Evolutionary conservation across 1,140 invertebrate genomes (phyloP).

Genomic region (Habropoda laboriosa): DNA sequence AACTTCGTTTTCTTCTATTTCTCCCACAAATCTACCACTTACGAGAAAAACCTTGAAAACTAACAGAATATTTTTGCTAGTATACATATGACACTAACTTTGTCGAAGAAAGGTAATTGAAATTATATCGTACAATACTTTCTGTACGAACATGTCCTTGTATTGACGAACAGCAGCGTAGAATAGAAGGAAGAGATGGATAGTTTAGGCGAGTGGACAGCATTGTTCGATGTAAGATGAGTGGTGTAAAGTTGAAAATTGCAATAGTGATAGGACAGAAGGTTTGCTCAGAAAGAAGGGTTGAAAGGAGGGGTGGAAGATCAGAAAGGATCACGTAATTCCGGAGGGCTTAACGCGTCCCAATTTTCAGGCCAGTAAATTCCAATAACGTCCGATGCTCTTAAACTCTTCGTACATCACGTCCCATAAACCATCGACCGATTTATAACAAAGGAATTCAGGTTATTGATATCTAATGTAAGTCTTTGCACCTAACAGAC

Average conservation of each 20-base stretch:
- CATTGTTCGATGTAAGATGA: conserved; percentile 28
- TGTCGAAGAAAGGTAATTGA: no score
- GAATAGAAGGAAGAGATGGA: conserved; percentile 25
- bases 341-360: conserved; percentile 69
- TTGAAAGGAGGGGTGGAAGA: conserved; percentile 46
- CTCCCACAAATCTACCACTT: no score
- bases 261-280: conserved; percentile 20
- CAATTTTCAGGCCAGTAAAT: conserved; percentile 77
- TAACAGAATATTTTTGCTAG: no score
- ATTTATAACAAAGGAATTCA: conserved; percentile 75
- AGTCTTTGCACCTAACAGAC: conserved; percentile 14
- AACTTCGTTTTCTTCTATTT: no score
- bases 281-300: conserved; percentile 35
- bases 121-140: no score
- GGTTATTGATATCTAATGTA: conserved; percentile 72
- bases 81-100: no score
- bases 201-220: conserved; percentile 34
- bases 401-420: conserved; percentile 74
- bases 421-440: conserved; percentile 51
- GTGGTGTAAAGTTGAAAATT: conserved; percentile 47
- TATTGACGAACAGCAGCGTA: no score
- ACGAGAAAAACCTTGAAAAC: no score
- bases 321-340: conserved; percentile 65
- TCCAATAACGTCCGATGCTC: conserved; percentile 74
- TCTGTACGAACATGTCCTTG: no score